Evolutionary conservation across 2,888 invertebrate species (phyloP), one percentile per base, ranked within the genome.

Genomic region (Melolontha melolontha): DNA sequence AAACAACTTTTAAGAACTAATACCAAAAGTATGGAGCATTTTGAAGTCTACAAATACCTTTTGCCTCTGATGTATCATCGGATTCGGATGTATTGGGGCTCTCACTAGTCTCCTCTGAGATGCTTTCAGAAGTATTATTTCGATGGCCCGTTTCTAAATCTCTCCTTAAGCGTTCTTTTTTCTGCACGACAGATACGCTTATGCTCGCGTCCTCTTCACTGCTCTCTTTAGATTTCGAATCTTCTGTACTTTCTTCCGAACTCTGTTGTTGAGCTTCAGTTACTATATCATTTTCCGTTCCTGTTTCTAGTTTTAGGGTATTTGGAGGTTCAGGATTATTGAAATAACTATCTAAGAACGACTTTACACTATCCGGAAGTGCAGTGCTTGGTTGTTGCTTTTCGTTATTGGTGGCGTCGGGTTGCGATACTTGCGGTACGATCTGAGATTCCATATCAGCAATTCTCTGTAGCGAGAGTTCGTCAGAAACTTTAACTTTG

Each of bases 361-460:
- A 34, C 5, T 50, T 39, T 8, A 51, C 5, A 10, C 14, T 2
- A 39, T 64, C 40, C 14, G 49, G 6, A 27, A 14, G 29, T 11
- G 7, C 52, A 12, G 40, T 10, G 6, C 34, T 10, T 1, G 34
- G 34, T 10, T 6, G 34, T 34, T 34, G 6, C 6, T 34, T 6
- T 6, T 34, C 34, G 1, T 34, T 6, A 6, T 5, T 34, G 34
- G 34, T 1, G 10, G 10, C 6, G 5, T 29, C 34, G 5, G 41
- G 34, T n/a, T 55, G 11, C 11, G 17, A 12, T 34, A 34, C 1
- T 34, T 66, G 66, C 14, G 66, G 71, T 16, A 81, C 69, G 70
- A 83, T 81, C 70, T 83, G 82, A 6, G 82, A 79, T 71, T 81
- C 80, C 22, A 82, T 69, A 41, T 82, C 81, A 1, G 76, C 72